Evolutionary conservation across 92 coral and sea anemone genomes (phyloP), one percentile per base, ranked within the genome.

Genomic region (Umimayanthus kanabou): DNA sequence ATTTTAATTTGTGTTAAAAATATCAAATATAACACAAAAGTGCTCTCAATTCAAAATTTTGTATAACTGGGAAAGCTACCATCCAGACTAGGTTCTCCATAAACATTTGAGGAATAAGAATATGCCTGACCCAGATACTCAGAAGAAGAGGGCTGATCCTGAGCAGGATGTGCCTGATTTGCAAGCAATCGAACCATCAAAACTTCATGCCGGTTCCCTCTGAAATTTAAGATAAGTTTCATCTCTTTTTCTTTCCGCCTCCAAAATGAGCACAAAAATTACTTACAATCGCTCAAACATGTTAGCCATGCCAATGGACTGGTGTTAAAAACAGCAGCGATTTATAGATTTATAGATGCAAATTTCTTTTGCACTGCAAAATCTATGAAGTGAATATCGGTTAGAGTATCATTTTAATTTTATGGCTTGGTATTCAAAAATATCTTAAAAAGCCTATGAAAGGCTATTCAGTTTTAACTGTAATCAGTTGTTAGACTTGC

Each of bases 191-290:
- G 89, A 7, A 83, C 88, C 89, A 90, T 79, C 55, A 40, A 49
- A 53, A 90, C 37, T 72, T 90, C 90, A 86, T 71, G 92, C 92
- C 72, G 86, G 89, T 73, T 90, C 90, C 43, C 90, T 80, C 30
- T 90, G 92, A 61, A 90, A 90, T 23, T 42, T 76, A 2, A 90
- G 73, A 23, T 70, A 80, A 18, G 80, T 20, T 10, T 90, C 92
- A 73, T 86, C 90, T 39, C 87, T 90, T 80, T 64, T 90, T 73
- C 73, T 80, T 42, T 76, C 87, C 55, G 75, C 55, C 20, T 80
- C 80, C 14, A 87, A n/a, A 39, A 4, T 42, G 45, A 42, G 45
- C 45, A 42, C 7, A 6, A 4, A 42, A 42, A 6, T 42, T 42
- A 42, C 45, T 42, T 42, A 42, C 45, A 42, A 42, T 42, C 45